These are phyloP conservation scores for Cervus canadensis DNA, from an alignment of 2,113 vertebrate genomes.

Conservation along the genomic window DNA sequence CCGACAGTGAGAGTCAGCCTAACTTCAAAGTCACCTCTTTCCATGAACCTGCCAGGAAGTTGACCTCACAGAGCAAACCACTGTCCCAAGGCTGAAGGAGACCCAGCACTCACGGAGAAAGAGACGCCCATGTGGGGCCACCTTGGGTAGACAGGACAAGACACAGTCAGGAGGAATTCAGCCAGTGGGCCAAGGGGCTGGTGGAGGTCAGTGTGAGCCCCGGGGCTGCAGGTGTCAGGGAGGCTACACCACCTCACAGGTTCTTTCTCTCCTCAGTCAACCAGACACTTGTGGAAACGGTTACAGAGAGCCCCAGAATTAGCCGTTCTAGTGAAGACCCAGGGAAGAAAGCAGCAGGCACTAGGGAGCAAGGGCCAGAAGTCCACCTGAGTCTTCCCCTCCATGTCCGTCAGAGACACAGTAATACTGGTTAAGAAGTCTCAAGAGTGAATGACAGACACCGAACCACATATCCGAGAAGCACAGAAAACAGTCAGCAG, in stretches of 20 bases:
- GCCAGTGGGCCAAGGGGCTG: neutral
- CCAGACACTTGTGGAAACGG: neutral
- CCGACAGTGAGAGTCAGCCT: neutral
- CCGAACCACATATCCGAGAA: neutral
- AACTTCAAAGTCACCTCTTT: neutral
- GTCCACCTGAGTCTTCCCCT: too few species aligned
- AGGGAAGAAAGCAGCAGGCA: neutral
- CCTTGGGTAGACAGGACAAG: neutral
- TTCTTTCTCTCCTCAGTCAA: neutral
- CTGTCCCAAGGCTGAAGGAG: neutral
- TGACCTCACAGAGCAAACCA: neutral
- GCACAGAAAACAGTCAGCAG: neutral
- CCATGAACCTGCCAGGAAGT: neutral
- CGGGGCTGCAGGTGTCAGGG: neutral
- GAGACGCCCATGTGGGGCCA: neutral
- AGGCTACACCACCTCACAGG: too few species aligned
- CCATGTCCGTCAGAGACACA: neutral
- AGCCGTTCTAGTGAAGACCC: neutral
- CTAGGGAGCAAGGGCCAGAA: neutral
- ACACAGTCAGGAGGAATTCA: neutral
- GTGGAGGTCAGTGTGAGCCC: fast-evolving
- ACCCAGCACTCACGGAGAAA: neutral
- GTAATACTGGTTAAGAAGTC: neutral
- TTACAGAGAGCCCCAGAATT: neutral
- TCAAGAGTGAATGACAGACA: neutral